A percentile compares a stretch with the other conserved stretches of the same genome.
These are phyloP conservation scores for Anthopleura xanthogrammica DNA, from an alignment of 92 coral and sea anemone genomes.

Conservation along the genomic window DNA sequence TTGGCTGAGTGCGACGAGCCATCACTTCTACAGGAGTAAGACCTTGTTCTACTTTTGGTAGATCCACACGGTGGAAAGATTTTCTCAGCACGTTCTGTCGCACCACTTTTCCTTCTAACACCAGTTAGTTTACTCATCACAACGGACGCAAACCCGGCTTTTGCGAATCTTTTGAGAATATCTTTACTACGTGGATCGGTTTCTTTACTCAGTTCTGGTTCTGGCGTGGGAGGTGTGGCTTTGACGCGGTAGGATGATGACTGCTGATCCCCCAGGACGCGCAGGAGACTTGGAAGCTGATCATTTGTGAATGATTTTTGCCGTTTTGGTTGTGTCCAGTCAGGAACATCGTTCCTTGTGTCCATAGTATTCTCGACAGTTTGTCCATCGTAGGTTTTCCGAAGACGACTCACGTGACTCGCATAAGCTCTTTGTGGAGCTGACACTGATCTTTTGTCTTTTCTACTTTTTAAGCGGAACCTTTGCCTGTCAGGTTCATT, in stretches of 20 bases:
- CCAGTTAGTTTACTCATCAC: constrained; percentile 14
- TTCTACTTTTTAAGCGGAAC: neutral
- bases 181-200: neutral
- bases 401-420: constrained; percentile 11
- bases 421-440: constrained; percentile 26
- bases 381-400: neutral
- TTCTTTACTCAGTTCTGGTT: neutral
- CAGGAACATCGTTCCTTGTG: neutral
- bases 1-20: neutral
- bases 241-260: constrained; percentile 25
- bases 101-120: constrained; percentile 3
- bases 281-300: constrained; percentile 23
- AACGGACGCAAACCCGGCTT: constrained; percentile 27
- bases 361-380: neutral
- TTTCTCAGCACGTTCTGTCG: neutral
- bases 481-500: neutral
- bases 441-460: neutral
- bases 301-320: neutral
- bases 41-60: neutral
- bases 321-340: neutral
- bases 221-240: constrained; percentile 30
- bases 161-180: constrained; percentile 10
- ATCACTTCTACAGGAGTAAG: constrained; percentile 17
- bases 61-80: neutral
- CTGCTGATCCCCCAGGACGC: constrained; percentile 18